phyloP scores from a whole-genome alignment of 2,888 invertebrate species.

The Julus scanicus region DNA sequence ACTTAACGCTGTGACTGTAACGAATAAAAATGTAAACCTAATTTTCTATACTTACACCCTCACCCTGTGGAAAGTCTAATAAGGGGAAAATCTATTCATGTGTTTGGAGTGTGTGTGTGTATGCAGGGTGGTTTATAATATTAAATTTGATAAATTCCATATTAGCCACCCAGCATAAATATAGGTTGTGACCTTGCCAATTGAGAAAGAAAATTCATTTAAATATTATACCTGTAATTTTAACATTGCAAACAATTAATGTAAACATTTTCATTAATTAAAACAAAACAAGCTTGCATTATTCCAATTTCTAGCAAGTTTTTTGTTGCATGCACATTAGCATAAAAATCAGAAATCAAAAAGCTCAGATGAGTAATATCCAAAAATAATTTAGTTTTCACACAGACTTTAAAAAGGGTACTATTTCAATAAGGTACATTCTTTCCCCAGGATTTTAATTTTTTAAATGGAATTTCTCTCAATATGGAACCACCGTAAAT shows the following conservation, averaged over 20 bases:
- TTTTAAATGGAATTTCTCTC: background rate
- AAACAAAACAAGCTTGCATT: no score
- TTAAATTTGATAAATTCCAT: background rate
- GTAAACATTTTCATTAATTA: no score
- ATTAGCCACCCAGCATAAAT: background rate
- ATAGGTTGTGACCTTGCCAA: constrained; percentile 17
- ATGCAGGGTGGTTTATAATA: background rate
- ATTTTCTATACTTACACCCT: constrained; percentile 23
- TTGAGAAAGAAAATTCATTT: background rate
- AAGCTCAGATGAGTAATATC: no score
- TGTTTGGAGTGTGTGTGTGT: background rate
- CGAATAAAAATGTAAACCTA: constrained; percentile 39
- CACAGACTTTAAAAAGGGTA: no score
- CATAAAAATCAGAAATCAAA: no score
- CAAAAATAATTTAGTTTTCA: no score
- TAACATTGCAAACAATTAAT: no score
- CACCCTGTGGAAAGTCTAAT: background rate
- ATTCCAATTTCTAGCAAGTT: no score
- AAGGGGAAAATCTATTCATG: background rate
- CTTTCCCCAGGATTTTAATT: background rate
- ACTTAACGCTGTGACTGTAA: constrained; percentile 22
- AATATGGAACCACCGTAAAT: background rate
- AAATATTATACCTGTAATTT: background rate
- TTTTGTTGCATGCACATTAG: no score
- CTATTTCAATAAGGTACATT: no score